These are phyloP conservation scores for Halcyon chelicuti DNA, from an alignment of 2,797 vertebrate genomes.

Conservation along the genomic window DNA sequence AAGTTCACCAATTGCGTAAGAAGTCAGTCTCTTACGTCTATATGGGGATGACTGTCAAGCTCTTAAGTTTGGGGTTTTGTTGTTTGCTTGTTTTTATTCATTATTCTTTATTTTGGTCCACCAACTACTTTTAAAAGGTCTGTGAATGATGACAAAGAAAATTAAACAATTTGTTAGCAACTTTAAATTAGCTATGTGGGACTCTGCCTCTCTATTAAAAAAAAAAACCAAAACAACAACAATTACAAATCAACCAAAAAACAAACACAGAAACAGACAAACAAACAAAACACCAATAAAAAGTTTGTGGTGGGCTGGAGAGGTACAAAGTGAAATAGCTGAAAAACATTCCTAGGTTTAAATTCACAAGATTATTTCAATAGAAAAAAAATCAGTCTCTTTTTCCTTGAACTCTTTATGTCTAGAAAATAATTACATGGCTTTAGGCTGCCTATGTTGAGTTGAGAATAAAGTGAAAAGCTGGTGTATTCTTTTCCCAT, in stretches of 20 bases:
- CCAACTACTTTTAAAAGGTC: neutral
- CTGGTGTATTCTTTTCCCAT: neutral
- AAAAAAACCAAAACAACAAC: neutral
- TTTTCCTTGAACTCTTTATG: neutral
- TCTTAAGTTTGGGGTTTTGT: neutral
- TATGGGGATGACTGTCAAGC: neutral
- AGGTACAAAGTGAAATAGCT: neutral
- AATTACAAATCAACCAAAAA: too few relatives aligned
- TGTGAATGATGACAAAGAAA: neutral
- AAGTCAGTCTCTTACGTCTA: neutral
- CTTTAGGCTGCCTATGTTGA: neutral
- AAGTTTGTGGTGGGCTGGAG: too few relatives aligned
- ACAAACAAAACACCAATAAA: too few relatives aligned
- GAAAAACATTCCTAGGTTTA: neutral
- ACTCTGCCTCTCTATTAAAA: neutral
- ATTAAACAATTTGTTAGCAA: neutral
- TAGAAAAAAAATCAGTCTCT: neutral
- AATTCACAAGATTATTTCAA: neutral
- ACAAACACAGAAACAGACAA: neutral
- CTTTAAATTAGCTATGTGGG: neutral
- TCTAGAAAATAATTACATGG: slow-evolving; percentile 37
- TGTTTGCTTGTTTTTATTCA: neutral
- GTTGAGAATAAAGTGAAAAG: slow-evolving; percentile 25
- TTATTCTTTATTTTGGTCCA: neutral
- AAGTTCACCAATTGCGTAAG: neutral